Conservation (phyloP, 2,888 invertebrate species). For the Drosophila percnosoma region DNA sequence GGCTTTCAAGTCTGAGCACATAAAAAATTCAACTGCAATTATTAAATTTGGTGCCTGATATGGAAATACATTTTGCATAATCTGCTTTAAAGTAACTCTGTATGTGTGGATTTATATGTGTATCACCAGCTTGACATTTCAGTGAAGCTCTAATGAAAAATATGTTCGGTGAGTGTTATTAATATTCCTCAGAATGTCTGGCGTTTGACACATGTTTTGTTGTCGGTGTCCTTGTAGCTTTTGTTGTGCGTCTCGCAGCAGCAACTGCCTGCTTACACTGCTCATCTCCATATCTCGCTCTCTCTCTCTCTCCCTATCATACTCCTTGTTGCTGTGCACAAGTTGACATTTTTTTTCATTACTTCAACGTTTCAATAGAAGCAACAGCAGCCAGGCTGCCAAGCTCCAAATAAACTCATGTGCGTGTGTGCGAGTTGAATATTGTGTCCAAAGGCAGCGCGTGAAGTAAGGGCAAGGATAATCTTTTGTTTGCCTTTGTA, state of each 20-base stretch:
- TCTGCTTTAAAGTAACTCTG: constrained; percentile 47
- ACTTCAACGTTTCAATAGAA: constrained; percentile 77
- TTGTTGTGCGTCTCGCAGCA: constrained; percentile 27
- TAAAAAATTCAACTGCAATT: constrained; percentile 45
- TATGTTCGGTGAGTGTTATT: constrained; percentile 78
- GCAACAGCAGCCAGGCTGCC: constrained; percentile 49
- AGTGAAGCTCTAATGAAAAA: constrained; percentile 77
- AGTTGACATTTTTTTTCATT: constrained; percentile 80
- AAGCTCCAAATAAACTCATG: constrained; percentile 25
- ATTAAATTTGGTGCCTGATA: constrained; percentile 49
- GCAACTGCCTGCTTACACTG: constrained; percentile 12
- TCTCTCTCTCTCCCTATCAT: background rate
- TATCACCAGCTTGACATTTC: constrained; percentile 65
- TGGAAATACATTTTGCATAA: constrained; percentile 43
- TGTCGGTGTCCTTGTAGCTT: constrained; percentile 62
- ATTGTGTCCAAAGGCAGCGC: constrained; percentile 54
- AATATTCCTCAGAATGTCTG: constrained; percentile 80
- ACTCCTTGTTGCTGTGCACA: constrained; percentile 28
- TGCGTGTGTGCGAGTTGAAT: constrained; percentile 5
- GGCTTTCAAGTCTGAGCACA: constrained; percentile 13
- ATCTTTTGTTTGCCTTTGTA: constrained; percentile 75
- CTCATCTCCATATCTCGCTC: background rate
- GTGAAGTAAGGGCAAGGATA: constrained; percentile 75
- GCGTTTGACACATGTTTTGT: constrained; percentile 80
- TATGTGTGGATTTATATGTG: constrained; percentile 19